Evolutionary conservation across 2,113 vertebrate genomes (phyloP).

Genomic region (Onychostruthus taczanowskii): DNA sequence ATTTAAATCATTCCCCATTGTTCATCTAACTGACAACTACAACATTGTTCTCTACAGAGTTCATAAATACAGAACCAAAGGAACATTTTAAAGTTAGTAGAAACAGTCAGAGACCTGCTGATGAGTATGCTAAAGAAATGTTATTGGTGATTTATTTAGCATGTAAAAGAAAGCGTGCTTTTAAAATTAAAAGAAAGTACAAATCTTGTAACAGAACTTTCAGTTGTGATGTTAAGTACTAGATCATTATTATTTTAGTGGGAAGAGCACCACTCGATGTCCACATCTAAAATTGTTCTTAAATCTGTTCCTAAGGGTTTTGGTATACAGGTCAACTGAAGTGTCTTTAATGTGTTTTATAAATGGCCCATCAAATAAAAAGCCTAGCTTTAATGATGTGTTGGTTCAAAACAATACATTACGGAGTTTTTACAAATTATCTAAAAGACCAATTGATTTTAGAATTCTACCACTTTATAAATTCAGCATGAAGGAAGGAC

Average conservation of each 20-base stretch:
- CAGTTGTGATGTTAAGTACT: background rate
- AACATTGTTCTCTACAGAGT: background rate
- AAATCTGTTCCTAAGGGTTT: background rate
- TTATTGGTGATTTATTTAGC: background rate
- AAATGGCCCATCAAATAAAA: background rate
- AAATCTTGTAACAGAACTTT: background rate
- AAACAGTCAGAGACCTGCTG: background rate
- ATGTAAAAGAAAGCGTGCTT: background rate
- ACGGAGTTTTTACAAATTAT: background rate
- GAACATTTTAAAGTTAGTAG: background rate
- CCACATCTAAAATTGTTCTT: background rate
- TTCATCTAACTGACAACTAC: background rate
- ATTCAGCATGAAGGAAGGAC: background rate
- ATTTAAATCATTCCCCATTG: background rate
- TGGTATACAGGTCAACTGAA: background rate
- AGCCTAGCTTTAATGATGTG: background rate
- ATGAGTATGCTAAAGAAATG: background rate
- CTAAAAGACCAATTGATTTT: background rate
- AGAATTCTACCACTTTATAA: background rate
- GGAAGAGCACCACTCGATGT: constrained; percentile 38
- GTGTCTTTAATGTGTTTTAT: background rate
- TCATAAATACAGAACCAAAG: background rate
- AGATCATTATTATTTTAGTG: background rate
- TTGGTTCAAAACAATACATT: background rate
- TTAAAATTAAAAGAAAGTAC: background rate